Evolutionary conservation across 2,888 invertebrate genomes (phyloP), one percentile per base, ranked within the genome.

Genomic region (Drosophila mayaguana): DNA sequence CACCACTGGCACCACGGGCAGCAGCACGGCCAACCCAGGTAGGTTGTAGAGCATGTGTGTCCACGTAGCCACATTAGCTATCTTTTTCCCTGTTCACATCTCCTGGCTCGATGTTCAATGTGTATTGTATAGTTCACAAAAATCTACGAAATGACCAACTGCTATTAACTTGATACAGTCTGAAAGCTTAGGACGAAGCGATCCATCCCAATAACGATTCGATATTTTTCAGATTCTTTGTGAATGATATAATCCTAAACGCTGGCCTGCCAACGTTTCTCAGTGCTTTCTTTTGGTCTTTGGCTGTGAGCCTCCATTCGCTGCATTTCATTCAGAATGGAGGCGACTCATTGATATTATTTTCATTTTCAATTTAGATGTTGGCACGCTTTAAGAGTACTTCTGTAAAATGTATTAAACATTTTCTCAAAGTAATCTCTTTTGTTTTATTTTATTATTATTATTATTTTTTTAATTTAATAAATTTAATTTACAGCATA

Each of bases 1-100:
- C 69, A 51, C 48, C 18, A 60, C 79, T 57, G 73, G 69, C 59
- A 62, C 67, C 67, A 67, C 84, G 55, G 75, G 55, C 72, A 78
- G 78, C 84, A 60, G 61, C 78, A 63, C 82, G 65, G 79, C 69
- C 70, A 83, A 87, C 57, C 84, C 84, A 93, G 93, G 93, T 93
- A 93, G 92, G 93, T 92, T 80, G 83, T 93, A 93, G 92, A 87
- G 92, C 92, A 93, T 92, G 92, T 68, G 75, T 90, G 81, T 88
- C 40, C 55, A 50, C 32, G 38, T 56, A 60, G 14, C 12, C 46
- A 40, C 4, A 7, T 48, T 56, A 55, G 45, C n/a, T 77, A 38
- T 72, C 40, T 63, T 62, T 63, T 46, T 67, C 8, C 28, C 28
- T 8, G 66, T 66, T 78, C 50, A n/a, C n/a, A n/a, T n/a, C n/a